phyloP scores from a whole-genome alignment of 92 coral and sea anemone species.

The Porites rus region DNA sequence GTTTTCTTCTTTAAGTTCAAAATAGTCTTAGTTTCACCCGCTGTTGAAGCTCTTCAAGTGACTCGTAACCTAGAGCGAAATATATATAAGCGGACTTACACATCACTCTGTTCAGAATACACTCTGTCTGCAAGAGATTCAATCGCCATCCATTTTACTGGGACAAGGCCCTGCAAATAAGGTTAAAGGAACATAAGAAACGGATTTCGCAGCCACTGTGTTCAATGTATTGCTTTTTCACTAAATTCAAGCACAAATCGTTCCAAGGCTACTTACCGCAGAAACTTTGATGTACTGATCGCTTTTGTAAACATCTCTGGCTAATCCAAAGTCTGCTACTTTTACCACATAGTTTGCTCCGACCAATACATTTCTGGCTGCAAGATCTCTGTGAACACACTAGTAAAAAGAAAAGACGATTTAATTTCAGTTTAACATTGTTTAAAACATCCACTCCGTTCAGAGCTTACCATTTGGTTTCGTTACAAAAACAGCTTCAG shows the following conservation, averaged over 20 bases:
- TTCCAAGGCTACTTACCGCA: slow-evolving; percentile 57
- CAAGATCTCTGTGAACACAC: slow-evolving; percentile 93
- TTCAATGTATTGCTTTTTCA: no score
- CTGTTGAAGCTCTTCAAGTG: no score
- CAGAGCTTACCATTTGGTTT: neutral
- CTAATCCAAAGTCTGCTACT: slow-evolving; percentile 94
- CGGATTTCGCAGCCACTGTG: neutral
- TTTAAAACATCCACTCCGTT: no score
- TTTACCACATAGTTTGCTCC: slow-evolving; percentile 84
- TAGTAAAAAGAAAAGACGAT: neutral
- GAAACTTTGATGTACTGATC: slow-evolving; percentile 83
- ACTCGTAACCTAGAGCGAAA: no score
- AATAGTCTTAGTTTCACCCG: no score
- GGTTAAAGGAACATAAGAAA: no score
- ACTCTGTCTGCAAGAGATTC: slow-evolving; percentile 91
- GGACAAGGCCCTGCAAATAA: slow-evolving; percentile 86
- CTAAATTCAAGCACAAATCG: no score
- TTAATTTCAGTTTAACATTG: neutral
- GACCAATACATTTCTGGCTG: slow-evolving; percentile 87
- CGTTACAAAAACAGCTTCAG: no score
- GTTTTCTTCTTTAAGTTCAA: no score
- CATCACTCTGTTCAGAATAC: slow-evolving; percentile 94
- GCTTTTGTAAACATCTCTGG: slow-evolving; percentile 86
- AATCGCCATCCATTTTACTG: slow-evolving; percentile 97
- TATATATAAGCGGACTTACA: slow-evolving; percentile 58